phyloP scores from a whole-genome alignment of 2,797 vertebrate genomes.

The Aeoliscus strigatus region DNA sequence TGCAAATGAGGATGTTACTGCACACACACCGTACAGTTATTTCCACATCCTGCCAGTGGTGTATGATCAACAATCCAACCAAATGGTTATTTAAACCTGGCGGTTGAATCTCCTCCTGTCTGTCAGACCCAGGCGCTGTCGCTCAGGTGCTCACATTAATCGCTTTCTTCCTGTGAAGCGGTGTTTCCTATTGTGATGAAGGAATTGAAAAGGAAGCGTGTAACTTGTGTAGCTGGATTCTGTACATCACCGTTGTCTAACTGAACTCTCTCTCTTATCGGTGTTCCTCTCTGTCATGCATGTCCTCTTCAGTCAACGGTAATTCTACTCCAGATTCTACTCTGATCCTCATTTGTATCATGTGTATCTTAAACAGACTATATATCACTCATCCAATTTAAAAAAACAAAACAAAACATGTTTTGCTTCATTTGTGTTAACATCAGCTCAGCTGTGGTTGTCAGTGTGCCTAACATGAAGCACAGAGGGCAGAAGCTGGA shows the following conservation, averaged over 20 bases:
- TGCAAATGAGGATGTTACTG: too few relatives aligned
- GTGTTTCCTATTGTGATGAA: too few relatives aligned
- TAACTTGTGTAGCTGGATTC: too few relatives aligned
- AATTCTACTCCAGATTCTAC: slow-evolving; percentile 64
- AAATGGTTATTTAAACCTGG: too few relatives aligned
- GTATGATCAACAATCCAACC: too few relatives aligned
- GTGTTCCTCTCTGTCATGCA: slow-evolving; percentile 68
- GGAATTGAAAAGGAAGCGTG: too few relatives aligned
- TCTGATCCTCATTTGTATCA: slow-evolving; percentile 19
- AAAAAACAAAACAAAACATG: slow-evolving; percentile 30
- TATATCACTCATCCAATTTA: slow-evolving; percentile 43
- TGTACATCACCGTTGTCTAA: slow-evolving; percentile 24
- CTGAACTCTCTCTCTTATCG: slow-evolving; percentile 58
- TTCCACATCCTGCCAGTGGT: too few relatives aligned
- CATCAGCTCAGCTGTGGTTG: slow-evolving; percentile 26
- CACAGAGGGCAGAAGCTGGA: slow-evolving; percentile 69
- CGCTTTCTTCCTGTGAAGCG: too few relatives aligned
- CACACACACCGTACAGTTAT: too few relatives aligned
- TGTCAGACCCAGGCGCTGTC: too few relatives aligned
- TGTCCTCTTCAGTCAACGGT: slow-evolving; percentile 80
- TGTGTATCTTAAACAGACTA: neutral
- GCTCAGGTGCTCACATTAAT: too few relatives aligned
- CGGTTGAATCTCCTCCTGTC: too few relatives aligned
- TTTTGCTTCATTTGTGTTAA: slow-evolving; percentile 18
- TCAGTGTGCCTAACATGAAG: slow-evolving; percentile 39